Conservation (phyloP, 2,888 invertebrate species). For the Acanthosepion lycidas region DNA sequence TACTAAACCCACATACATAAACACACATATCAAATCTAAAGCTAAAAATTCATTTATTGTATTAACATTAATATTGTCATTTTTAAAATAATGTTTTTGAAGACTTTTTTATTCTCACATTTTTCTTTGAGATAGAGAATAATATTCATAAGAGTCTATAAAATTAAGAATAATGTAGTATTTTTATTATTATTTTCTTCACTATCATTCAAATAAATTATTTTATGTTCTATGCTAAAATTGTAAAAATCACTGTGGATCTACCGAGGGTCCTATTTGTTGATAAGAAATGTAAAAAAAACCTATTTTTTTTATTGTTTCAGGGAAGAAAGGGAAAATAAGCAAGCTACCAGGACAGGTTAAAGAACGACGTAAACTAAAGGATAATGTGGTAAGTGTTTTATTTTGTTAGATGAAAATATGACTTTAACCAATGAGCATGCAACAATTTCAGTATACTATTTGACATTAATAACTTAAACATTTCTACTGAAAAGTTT, state of each 20-base stretch:
- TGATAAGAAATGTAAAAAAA: neutral
- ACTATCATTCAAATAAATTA: neutral
- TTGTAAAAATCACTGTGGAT: neutral
- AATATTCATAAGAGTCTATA: too few species aligned
- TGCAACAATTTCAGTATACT: neutral
- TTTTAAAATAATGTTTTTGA: too few species aligned
- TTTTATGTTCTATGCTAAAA: neutral
- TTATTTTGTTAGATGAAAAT: neutral
- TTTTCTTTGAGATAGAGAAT: too few species aligned
- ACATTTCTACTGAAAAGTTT: neutral
- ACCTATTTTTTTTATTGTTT: neutral
- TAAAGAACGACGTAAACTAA: conserved; percentile 34
- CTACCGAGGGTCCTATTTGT: neutral
- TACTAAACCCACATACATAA: too few species aligned
- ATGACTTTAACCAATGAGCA: too few species aligned
- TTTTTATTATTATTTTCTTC: neutral
- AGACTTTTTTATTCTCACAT: too few species aligned
- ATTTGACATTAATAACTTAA: neutral
- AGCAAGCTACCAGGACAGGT: conserved; percentile 4
- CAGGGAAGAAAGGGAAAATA: conserved; percentile 44
- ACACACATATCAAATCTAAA: too few species aligned
- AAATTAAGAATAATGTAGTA: too few species aligned
- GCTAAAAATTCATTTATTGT: too few species aligned
- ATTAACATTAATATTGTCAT: too few species aligned
- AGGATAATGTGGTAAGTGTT: conserved; percentile 41